Evolutionary conservation across 2,888 invertebrate species (phyloP).

Genomic region (Cataglyphis albicans): DNA sequence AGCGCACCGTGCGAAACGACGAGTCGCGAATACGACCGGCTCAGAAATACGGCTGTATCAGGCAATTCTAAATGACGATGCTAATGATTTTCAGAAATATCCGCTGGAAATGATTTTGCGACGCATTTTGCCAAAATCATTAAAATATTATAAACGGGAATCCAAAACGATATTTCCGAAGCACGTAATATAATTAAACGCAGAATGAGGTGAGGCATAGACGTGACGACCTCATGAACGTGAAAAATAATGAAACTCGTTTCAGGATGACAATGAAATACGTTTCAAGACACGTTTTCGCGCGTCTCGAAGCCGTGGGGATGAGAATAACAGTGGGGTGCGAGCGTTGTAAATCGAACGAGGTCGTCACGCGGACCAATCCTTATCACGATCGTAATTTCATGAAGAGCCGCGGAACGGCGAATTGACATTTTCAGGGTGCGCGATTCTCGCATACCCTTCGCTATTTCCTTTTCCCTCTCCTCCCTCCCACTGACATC

Average conservation of each 20-base stretch:
- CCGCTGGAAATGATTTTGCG: background rate
- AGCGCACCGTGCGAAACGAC: conserved; percentile 40
- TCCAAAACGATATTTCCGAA: background rate
- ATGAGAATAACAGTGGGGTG: background rate
- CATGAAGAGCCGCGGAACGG: conserved; percentile 53
- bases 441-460: conserved; percentile 44
- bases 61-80: background rate
- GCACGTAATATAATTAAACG: background rate
- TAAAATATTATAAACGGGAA: background rate
- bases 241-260: background rate
- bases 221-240: background rate
- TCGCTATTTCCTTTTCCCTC: conserved; percentile 1
- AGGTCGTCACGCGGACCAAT: conserved; percentile 21
- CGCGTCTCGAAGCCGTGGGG: conserved; percentile 1
- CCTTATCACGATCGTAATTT: conserved; percentile 64
- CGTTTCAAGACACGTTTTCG: background rate
- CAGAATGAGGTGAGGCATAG: background rate
- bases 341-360: conserved; percentile 33
- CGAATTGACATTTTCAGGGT: conserved; percentile 75
- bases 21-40: background rate
- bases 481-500: background rate
- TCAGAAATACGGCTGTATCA: background rate
- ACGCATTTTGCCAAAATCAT: background rate
- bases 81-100: background rate
- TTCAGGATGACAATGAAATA: background rate